These are phyloP conservation scores for Erebia epiphron DNA, from an alignment of 2,888 invertebrate species.

Conservation along the genomic window DNA sequence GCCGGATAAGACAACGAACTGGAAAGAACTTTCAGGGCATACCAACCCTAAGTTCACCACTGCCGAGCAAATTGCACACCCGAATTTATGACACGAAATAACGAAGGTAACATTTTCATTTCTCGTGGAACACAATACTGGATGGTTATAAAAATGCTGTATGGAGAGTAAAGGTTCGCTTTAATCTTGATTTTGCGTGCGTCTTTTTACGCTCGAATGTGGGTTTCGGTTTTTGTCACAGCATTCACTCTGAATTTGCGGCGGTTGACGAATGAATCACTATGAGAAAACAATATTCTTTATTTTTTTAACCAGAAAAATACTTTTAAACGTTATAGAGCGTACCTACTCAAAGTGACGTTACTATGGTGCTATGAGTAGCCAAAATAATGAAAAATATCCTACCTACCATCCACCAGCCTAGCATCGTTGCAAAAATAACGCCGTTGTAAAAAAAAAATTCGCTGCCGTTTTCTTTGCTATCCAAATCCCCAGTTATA, in stretches of 20 bases:
- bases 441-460: neutral
- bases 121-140: slow-evolving; percentile 34
- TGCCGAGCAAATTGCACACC: slow-evolving; percentile 28
- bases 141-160: slow-evolving; percentile 38
- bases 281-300: too few relatives aligned
- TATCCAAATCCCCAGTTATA: neutral
- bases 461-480: neutral
- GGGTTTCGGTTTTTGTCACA: too few relatives aligned
- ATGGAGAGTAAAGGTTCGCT: slow-evolving; percentile 36
- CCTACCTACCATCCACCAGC: too few relatives aligned
- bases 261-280: too few relatives aligned
- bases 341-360: too few relatives aligned
- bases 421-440: neutral
- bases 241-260: too few relatives aligned
- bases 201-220: too few relatives aligned
- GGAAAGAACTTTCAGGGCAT: slow-evolving; percentile 57
- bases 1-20: slow-evolving; percentile 72
- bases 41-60: slow-evolving; percentile 22
- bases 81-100: slow-evolving; percentile 44
- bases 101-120: slow-evolving; percentile 40
- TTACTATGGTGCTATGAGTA: too few relatives aligned
- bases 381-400: too few relatives aligned
- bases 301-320: too few relatives aligned
- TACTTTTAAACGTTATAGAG: too few relatives aligned
- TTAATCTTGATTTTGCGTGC: slow-evolving; percentile 3